phyloP scores from a whole-genome alignment of 92 coral and sea anemone species.

The Phenganax subtilis region DNA sequence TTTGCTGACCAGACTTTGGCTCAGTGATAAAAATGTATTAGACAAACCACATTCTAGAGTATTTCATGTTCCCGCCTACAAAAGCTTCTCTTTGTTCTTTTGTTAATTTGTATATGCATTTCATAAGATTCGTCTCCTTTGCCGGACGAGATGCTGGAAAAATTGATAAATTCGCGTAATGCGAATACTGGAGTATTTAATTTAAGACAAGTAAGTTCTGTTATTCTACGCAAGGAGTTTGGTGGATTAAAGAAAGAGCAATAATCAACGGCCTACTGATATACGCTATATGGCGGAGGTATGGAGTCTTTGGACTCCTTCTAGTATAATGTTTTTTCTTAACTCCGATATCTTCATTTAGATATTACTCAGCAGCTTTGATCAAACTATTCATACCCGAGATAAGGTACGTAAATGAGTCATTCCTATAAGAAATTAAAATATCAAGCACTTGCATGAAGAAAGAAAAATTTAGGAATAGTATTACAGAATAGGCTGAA shows the following conservation, averaged over 20 bases:
- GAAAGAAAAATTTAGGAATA: no score
- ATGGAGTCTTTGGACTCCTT: background rate
- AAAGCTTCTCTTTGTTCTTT: background rate
- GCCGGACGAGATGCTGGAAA: constrained; percentile 89
- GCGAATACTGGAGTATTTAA: constrained; percentile 96
- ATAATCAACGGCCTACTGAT: background rate
- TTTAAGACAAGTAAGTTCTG: constrained; percentile 68
- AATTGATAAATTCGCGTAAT: constrained; percentile 78
- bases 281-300: background rate
- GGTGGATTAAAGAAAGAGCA: no score
- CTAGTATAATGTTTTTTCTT: no score
- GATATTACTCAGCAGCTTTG: constrained; percentile 87
- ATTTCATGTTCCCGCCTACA: background rate
- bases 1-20: no score
- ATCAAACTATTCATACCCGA: constrained; percentile 87
- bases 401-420: constrained; percentile 55
- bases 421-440: background rate
- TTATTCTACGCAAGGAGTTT: no score
- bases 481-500: no score
- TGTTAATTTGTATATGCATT: background rate
- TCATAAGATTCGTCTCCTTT: constrained; percentile 70
- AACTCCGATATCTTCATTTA: background rate
- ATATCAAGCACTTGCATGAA: background rate
- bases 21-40: background rate
- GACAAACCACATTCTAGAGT: background rate